phyloP scores from a whole-genome alignment of 2,888 invertebrate species.

The Polyploca ridens region DNA sequence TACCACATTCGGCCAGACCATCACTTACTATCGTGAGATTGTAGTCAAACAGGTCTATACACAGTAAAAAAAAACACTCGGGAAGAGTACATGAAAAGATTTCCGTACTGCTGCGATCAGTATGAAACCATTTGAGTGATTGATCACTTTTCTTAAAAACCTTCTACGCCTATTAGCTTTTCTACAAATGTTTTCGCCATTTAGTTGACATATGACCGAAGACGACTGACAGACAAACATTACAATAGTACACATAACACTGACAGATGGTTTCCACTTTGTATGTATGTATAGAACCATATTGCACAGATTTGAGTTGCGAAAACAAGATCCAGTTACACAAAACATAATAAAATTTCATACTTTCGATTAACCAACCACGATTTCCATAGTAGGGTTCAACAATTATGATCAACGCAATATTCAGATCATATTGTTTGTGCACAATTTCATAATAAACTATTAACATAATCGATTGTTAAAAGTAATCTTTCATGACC shows the following conservation, averaged over 20 bases:
- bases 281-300: background rate
- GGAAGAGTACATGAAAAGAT: no score
- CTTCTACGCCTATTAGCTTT: background rate
- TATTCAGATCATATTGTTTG: slow-evolving; percentile 42
- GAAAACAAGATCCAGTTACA: slow-evolving; percentile 31
- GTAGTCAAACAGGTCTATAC: no score
- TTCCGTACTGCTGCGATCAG: no score
- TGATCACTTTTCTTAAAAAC: background rate
- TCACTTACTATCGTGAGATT: no score
- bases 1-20: no score
- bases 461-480: slow-evolving; percentile 45
- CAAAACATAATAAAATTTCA: slow-evolving; percentile 31
- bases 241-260: slow-evolving; percentile 9
- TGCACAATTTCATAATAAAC: slow-evolving; percentile 40
- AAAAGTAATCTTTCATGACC: slow-evolving; percentile 39
- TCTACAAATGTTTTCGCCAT: slow-evolving; percentile 4
- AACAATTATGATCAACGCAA: slow-evolving; percentile 32
- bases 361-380: slow-evolving; percentile 28
- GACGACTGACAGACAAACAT: slow-evolving; percentile 8
- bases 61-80: no score
- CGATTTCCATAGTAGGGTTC: slow-evolving; percentile 44
- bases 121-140: background rate
- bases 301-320: slow-evolving; percentile 24
- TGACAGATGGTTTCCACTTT: slow-evolving; percentile 2
- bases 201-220: slow-evolving; percentile 8